Base-by-base conservation (phyloP, 2,888 invertebrate genomes). In the Tipula confusa region DNA sequence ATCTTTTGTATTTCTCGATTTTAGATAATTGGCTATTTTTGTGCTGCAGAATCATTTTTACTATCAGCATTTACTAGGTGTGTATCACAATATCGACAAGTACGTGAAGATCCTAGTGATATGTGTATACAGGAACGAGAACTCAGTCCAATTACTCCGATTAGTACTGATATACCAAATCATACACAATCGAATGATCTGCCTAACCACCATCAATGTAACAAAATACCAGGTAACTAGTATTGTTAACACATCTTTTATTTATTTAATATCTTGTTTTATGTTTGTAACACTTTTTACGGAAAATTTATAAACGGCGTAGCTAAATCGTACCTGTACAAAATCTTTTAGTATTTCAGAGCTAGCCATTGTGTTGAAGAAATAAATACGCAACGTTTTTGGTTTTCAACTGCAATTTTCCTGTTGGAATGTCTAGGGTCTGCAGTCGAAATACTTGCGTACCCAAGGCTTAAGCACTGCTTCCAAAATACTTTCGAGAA, bases 21-120 rank as follows among this genome's bases (percentile, higher is more conserved):
- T n/a, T 86, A 93, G 93, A 90, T 92, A 86, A 90, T 93, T 86
- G 93, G 93, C 85, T 93, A 92, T 87, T 87, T 92, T 84, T 93
- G 93, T 88, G 92, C 92, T 86, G 87, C 92, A 87, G 92, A 93
- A 89, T 92, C 92, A 83, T 88, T 92, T 85, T 87, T 93, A 85
- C 88, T 93, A 86, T 91, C 92, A 86, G 89, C 92, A 86, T 90
- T 93, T 86, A 92, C 92, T 86, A 90, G 91, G 86, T 92, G 91
- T 88, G 91, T 91, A 86, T 90, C 90, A 86, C 91, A 91, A 86
- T 93, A 93, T 87, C 91, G 92, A 85, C 92, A 92, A 84, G 92
- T 93, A 84, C 91, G 91, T 86, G 93, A 93, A 88, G 93, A 93
- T 87, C 91, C 92, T 84, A 92, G 92, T 88, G 91, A 91, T 86